Percentiles rank a stretch among this genome's conserved stretches.
Conservation (phyloP, 2,797 vertebrate species). For the Graptemys geographica region DNA sequence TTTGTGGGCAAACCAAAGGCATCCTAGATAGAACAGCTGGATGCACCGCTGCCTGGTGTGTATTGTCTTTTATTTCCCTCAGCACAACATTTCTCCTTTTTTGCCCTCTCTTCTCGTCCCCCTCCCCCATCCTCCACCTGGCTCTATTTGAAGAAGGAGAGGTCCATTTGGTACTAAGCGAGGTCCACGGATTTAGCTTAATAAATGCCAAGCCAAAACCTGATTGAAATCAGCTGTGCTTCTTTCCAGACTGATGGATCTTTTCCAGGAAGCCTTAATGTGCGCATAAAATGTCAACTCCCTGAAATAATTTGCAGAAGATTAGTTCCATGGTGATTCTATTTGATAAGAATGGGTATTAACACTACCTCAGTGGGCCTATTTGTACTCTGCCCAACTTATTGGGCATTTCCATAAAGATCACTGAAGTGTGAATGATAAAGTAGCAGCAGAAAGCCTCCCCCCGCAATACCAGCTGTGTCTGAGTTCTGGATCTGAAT, state of each 20-base stretch:
- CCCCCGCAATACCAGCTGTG: constrained; percentile 25
- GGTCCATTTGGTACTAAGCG: background rate
- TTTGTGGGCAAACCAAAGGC: background rate
- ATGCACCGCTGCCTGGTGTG: background rate
- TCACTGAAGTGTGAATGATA: constrained; percentile 75
- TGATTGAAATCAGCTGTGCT: constrained; percentile 59
- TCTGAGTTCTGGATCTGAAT: constrained; percentile 49
- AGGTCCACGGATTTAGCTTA: constrained; percentile 46
- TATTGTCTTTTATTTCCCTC: background rate
- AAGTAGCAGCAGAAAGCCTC: constrained; percentile 63
- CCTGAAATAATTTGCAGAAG: constrained; percentile 79
- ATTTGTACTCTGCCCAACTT: constrained; percentile 70
- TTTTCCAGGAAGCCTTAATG: constrained; percentile 71
- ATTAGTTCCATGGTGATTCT: constrained; percentile 78
- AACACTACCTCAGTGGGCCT: constrained; percentile 73
- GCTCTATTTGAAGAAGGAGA: background rate
- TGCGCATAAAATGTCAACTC: constrained; percentile 74
- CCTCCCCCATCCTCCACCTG: background rate
- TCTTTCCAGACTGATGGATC: constrained; percentile 47
- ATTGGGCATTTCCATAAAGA: constrained; percentile 73
- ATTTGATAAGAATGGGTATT: constrained; percentile 81
- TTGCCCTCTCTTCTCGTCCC: background rate
- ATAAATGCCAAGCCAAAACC: constrained; percentile 64
- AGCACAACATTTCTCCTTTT: background rate
- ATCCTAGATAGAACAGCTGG: background rate